These are phyloP conservation scores for Elachura formosa DNA, from an alignment of 2,113 vertebrate species.

Conservation along the genomic window DNA sequence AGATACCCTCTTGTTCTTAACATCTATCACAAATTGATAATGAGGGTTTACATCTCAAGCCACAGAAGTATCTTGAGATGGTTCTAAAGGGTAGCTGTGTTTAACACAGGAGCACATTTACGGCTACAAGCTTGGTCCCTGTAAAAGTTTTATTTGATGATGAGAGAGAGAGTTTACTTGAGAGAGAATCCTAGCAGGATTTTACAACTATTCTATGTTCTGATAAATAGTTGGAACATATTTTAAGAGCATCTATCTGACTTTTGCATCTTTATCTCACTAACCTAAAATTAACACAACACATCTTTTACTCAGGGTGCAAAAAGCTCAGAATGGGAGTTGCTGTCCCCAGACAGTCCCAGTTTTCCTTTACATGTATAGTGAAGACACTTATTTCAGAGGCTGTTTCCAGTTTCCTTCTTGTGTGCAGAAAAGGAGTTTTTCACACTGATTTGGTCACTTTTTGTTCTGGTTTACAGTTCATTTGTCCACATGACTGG, in stretches of 20 bases:
- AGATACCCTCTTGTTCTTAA: not conserved
- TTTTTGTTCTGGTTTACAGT: not conserved
- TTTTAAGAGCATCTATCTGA: constrained; percentile 28
- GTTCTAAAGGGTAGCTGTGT: not conserved
- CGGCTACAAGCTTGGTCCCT: not conserved
- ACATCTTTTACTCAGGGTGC: not conserved
- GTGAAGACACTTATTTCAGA: not conserved
- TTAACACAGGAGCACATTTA: constrained; percentile 17
- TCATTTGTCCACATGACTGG: not conserved
- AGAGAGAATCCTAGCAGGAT: constrained; percentile 24
- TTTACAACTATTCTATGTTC: not conserved
- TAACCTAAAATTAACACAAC: constrained; percentile 30
- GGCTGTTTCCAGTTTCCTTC: not conserved
- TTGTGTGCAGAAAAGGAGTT: not conserved
- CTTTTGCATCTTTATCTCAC: constrained; percentile 6
- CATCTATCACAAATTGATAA: not conserved
- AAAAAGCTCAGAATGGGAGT: not conserved
- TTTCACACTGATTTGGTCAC: not conserved
- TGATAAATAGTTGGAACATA: not conserved
- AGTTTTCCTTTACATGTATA: not conserved
- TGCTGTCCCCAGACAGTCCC: not conserved
- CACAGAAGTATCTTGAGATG: not conserved
- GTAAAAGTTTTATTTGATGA: constrained; percentile 40
- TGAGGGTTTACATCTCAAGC: not conserved
- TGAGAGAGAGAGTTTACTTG: constrained; percentile 8